A percentile compares a stretch with the other conserved stretches of the same genome.
These are phyloP conservation scores for Drosophila cyrtoloma DNA, from an alignment of 2,888 invertebrate genomes.

Conservation along the genomic window DNA sequence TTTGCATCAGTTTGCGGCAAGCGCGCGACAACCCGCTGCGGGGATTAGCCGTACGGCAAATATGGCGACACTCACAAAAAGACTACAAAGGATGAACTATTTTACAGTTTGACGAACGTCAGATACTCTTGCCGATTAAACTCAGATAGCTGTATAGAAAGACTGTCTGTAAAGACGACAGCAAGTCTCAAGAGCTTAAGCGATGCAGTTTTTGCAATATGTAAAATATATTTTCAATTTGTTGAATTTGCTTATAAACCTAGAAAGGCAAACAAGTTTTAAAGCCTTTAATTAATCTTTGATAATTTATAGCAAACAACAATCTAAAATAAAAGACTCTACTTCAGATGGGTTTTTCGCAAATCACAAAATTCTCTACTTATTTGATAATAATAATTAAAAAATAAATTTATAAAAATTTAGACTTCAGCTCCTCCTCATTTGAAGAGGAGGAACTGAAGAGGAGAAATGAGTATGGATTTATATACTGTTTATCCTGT, in stretches of 20 bases:
- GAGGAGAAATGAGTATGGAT: neutral
- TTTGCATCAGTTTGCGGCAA: conserved; percentile 81
- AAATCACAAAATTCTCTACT: neutral
- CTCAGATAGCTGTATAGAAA: neutral
- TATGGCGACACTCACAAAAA: conserved; percentile 80
- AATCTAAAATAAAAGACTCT: neutral
- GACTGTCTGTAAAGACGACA: no score
- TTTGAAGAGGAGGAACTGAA: neutral
- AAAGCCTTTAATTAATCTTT: neutral
- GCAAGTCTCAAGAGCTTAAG: no score
- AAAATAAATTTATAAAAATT: neutral
- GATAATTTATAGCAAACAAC: neutral
- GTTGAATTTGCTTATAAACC: neutral
- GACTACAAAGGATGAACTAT: neutral
- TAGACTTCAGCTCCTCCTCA: neutral
- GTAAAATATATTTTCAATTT: neutral
- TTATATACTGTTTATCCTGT: neutral
- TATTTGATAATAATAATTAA: neutral
- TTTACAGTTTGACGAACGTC: neutral
- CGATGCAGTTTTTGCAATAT: no score
- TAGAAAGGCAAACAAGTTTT: neutral
- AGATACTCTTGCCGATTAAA: conserved; percentile 1
- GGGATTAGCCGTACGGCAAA: conserved; percentile 73
- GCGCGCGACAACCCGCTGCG: conserved; percentile 70
- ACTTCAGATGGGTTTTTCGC: neutral